Conservation (phyloP, 2,797 vertebrate species). For the Falco cherrug region DNA sequence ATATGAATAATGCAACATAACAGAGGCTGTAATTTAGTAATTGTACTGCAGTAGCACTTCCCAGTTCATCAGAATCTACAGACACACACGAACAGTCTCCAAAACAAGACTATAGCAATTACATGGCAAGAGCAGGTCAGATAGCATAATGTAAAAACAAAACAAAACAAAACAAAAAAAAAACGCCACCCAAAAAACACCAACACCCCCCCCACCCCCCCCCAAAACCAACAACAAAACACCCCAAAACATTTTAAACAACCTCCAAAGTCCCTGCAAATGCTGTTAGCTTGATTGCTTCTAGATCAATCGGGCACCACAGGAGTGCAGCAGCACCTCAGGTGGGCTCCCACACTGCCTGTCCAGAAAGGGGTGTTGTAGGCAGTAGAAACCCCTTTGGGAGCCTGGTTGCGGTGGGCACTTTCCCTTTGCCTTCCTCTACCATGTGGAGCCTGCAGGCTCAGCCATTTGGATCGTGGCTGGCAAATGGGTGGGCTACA, state of each 20-base stretch:
- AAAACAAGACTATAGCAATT: neutral
- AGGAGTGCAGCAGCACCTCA: neutral
- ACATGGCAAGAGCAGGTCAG: neutral
- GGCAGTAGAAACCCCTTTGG: neutral
- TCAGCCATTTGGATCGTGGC: neutral
- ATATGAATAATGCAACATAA: neutral
- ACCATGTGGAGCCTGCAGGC: neutral
- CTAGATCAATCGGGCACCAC: neutral
- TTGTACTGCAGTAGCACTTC: neutral
- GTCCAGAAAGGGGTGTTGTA: neutral
- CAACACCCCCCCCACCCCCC: too few relatives aligned
- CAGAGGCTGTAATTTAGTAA: neutral
- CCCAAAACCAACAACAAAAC: accelerated
- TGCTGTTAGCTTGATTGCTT: neutral
- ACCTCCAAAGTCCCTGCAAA: neutral
- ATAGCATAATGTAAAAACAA: too few relatives aligned
- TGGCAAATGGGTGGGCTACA: neutral
- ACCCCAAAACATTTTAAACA: neutral
- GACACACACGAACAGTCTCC: accelerated
- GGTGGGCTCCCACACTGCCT: neutral
- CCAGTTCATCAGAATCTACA: neutral
- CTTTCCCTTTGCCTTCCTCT: neutral
- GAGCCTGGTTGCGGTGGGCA: accelerated
- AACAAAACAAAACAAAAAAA: too few relatives aligned
- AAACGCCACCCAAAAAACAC: too few relatives aligned